Percentiles rank a stretch among this genome's conserved stretches.
phyloP scores from a whole-genome alignment of 2,113 vertebrate genomes.

The Setophaga kirtlandii region DNA sequence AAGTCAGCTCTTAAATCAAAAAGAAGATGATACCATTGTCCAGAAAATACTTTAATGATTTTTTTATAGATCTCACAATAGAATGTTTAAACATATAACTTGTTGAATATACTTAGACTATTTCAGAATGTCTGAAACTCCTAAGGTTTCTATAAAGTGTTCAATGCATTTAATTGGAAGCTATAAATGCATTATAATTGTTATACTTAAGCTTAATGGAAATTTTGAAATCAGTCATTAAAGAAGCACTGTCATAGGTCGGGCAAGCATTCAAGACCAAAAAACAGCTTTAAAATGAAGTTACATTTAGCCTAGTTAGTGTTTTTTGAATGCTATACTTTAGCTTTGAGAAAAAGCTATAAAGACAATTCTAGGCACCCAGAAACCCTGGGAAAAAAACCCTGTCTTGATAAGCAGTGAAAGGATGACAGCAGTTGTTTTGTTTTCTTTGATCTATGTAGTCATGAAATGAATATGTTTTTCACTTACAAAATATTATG shows the following conservation, averaged over 20 bases:
- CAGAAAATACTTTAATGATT: neutral
- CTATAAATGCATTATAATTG: neutral
- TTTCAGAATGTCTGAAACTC: neutral
- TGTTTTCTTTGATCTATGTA: neutral
- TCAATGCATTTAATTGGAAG: neutral
- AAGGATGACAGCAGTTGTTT: neutral
- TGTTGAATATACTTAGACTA: neutral
- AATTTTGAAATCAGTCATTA: neutral
- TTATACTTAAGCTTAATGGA: neutral
- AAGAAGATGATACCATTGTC: neutral
- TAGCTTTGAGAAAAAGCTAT: neutral
- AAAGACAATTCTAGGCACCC: neutral
- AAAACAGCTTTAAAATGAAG: neutral
- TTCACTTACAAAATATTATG: neutral
- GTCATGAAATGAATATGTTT: neutral
- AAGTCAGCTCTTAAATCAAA: neutral
- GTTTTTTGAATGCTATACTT: neutral
- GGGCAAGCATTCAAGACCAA: neutral
- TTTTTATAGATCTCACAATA: neutral
- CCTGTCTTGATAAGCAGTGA: neutral
- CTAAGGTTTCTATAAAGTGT: neutral
- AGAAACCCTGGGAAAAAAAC: neutral
- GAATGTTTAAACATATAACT: neutral
- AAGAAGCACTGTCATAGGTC: neutral
- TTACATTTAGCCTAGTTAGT: neutral